A percentile compares a stretch with the other conserved stretches of the same genome.
These are phyloP conservation scores for Nanorana parkeri DNA, from an alignment of 2,113 vertebrate genomes.

Conservation along the genomic window DNA sequence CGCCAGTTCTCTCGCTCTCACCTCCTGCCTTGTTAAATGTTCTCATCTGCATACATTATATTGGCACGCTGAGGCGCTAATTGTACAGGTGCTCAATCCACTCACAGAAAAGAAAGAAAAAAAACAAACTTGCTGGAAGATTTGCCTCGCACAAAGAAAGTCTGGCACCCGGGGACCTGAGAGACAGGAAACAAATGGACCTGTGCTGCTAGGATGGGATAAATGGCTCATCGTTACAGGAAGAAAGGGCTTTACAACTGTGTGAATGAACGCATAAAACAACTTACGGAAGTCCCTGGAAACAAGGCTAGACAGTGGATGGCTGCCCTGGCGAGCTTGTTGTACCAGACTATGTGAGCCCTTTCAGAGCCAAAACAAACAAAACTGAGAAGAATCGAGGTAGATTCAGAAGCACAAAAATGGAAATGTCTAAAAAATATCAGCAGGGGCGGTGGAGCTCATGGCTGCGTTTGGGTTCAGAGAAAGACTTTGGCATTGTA, in stretches of 20 bases:
- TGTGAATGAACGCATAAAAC: neutral
- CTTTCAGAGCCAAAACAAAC: no score
- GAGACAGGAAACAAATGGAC: neutral
- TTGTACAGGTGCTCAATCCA: conserved; percentile 45
- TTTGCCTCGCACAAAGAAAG: conserved; percentile 15
- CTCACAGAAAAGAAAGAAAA: neutral
- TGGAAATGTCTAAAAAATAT: no score
- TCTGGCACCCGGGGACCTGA: neutral
- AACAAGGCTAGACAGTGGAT: no score
- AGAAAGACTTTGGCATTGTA: no score
- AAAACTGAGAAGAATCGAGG: no score
- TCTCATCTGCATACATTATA: conserved; percentile 47
- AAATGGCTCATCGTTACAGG: neutral
- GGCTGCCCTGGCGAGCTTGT: no score
- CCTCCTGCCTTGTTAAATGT: conserved; percentile 32
- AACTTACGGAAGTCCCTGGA: no score
- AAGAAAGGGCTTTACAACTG: neutral
- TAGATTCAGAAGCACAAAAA: no score
- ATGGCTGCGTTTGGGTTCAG: no score
- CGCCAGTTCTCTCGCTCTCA: neutral
- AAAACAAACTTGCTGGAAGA: neutral
- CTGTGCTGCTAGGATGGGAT: neutral
- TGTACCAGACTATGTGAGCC: no score
- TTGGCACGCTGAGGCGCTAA: conserved; percentile 37
- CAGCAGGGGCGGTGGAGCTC: no score